These are phyloP conservation scores for Cyprinodon tularosa DNA, from an alignment of 2,113 vertebrate genomes.

Conservation along the genomic window DNA sequence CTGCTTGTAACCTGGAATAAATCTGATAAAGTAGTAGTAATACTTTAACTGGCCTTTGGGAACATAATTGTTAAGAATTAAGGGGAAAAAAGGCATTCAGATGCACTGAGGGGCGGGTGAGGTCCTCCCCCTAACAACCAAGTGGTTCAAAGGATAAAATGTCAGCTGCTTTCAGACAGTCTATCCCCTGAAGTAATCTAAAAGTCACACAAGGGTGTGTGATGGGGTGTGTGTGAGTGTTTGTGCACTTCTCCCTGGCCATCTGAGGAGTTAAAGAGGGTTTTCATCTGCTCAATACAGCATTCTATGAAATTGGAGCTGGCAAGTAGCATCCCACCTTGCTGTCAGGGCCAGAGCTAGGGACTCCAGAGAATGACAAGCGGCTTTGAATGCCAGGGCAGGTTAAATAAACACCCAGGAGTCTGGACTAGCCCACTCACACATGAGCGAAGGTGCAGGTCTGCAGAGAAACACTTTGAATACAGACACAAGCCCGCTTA, in stretches of 20 bases:
- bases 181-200: constrained; percentile 72
- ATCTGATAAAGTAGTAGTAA: not conserved
- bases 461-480: constrained; percentile 45
- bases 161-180: constrained; percentile 66
- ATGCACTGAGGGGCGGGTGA: constrained; percentile 38
- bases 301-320: constrained; percentile 65
- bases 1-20: not conserved
- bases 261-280: constrained; percentile 37
- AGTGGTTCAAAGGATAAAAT: constrained; percentile 71
- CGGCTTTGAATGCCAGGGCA: constrained; percentile 56
- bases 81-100: constrained; percentile 25
- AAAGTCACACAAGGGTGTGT: constrained; percentile 53
- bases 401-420: constrained; percentile 69
- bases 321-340: constrained; percentile 53
- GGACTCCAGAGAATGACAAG: constrained; percentile 53
- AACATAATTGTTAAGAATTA: constrained; percentile 25
- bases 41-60: not conserved
- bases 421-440: constrained; percentile 46
- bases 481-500: constrained; percentile 50
- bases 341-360: constrained; percentile 64
- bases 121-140: constrained; percentile 57
- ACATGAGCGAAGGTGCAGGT: constrained; percentile 5
- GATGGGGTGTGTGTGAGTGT: constrained; percentile 9
- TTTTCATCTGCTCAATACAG: constrained; percentile 55
- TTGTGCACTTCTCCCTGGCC: constrained; percentile 16